A percentile compares a stretch with the other conserved stretches of the same genome.
Conservation (phyloP, 2,888 invertebrate genomes). For the Dryobotodes eremita region DNA sequence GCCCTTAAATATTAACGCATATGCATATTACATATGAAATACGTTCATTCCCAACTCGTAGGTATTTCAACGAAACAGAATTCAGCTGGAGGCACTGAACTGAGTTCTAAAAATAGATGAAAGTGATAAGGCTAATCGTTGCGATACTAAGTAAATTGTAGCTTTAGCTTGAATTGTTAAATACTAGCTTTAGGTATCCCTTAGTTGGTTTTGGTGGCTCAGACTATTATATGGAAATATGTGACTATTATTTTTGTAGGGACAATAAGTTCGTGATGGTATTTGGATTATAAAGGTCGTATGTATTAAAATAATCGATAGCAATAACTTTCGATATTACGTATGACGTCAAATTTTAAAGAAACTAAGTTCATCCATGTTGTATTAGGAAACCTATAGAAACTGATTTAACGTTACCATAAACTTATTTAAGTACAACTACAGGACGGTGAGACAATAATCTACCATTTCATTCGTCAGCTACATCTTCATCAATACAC, state of each 20-base stretch:
- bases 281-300: background rate
- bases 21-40: conserved; percentile 39
- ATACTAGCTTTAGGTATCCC: background rate
- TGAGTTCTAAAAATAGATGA: conserved; percentile 23
- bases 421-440: background rate
- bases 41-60: conserved; percentile 4
- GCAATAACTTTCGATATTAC: background rate
- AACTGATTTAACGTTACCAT: background rate
- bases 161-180: conserved; percentile 7
- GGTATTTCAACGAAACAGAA: conserved; percentile 25
- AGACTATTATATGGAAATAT: background rate
- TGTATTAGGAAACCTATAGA: background rate
- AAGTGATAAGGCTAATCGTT: conserved; percentile 21
- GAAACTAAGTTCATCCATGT: background rate
- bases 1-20: conserved; percentile 16
- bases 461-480: background rate
- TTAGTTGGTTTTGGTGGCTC: background rate
- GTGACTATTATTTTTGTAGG: background rate
- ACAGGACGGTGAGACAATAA: too few relatives aligned
- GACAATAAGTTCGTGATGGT: background rate
- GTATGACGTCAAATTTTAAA: background rate
- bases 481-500: too few relatives aligned
- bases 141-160: conserved; percentile 29
- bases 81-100: conserved; percentile 24
- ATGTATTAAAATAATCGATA: background rate